These are phyloP conservation scores for Dermatemys mawii DNA, from an alignment of 2,113 vertebrate species.

Conservation along the genomic window DNA sequence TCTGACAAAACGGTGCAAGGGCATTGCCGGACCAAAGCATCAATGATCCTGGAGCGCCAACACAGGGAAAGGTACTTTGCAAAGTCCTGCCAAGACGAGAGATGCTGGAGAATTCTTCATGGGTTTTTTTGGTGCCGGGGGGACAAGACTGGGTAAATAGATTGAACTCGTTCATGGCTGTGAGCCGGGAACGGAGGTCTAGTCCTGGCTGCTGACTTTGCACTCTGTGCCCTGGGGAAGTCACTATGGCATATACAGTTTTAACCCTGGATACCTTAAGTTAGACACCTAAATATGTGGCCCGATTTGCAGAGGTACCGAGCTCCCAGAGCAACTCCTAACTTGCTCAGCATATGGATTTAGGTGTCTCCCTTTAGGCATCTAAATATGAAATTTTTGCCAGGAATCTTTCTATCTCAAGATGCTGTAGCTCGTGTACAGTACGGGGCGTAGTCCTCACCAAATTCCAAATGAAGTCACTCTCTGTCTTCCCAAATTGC, in stretches of 20 bases:
- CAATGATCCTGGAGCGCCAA: neutral
- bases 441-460: neutral
- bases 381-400: neutral
- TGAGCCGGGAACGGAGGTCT: neutral
- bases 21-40: neutral
- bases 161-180: neutral
- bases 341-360: neutral
- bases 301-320: neutral
- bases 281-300: neutral
- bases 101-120: fast-evolving
- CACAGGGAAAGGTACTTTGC: neutral
- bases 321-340: neutral
- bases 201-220: neutral
- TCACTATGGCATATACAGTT: neutral
- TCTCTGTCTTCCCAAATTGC: neutral
- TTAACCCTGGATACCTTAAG: neutral
- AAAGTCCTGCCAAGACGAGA: neutral
- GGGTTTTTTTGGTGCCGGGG: neutral
- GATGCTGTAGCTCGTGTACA: neutral
- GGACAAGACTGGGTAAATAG: neutral
- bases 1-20: slow-evolving; percentile 11
- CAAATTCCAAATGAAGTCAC: neutral
- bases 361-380: neutral
- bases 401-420: neutral
- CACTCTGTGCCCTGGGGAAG: neutral